phyloP scores from a whole-genome alignment of 2,888 invertebrate species.

The Erebia ligea region DNA sequence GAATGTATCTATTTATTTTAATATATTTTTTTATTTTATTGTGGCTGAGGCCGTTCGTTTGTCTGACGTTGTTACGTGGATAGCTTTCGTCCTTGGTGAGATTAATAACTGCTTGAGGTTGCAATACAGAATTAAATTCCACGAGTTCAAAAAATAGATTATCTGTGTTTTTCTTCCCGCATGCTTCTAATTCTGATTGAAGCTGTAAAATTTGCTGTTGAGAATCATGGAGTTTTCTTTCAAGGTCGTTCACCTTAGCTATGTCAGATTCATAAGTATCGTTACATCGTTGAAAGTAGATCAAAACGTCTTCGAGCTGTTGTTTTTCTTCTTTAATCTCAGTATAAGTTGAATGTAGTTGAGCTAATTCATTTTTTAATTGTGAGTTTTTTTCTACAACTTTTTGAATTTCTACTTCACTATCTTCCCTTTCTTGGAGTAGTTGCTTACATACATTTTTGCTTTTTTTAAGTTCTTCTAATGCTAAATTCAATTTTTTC shows the following conservation, averaged over 20 bases:
- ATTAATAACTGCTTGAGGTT: not conserved
- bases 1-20: not conserved
- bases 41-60: not conserved
- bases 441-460: too few species aligned
- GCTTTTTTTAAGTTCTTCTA: too few species aligned
- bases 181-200: not conserved
- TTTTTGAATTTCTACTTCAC: not conserved
- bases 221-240: not conserved
- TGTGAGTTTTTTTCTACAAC: not conserved
- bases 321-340: not conserved
- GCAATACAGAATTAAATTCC: not conserved
- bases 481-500: too few species aligned
- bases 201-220: not conserved
- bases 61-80: not conserved
- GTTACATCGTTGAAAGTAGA: not conserved
- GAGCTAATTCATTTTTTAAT: not conserved
- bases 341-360: not conserved
- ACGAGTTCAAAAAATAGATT: not conserved
- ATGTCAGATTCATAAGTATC: not conserved
- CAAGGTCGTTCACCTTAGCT: not conserved
- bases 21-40: not conserved
- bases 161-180: not conserved
- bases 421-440: not conserved
- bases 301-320: not conserved
- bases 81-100: not conserved